Conservation (phyloP, 2,113 vertebrate species). For the Cyanoliseus patagonus region DNA sequence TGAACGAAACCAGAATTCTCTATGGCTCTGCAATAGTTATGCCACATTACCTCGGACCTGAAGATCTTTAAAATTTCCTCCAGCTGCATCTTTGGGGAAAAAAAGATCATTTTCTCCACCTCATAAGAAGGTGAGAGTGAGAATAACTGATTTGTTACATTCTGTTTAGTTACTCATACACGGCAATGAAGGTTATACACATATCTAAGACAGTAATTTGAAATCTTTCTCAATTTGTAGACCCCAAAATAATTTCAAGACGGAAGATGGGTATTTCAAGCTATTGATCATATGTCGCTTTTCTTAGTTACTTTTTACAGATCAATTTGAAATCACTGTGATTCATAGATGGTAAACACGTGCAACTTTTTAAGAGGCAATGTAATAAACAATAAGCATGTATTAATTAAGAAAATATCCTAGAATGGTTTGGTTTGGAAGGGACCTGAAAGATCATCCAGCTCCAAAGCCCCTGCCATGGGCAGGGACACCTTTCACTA, state of each 20-base stretch:
- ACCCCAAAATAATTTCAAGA: background rate
- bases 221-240: background rate
- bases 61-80: background rate
- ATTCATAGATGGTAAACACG: background rate
- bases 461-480: background rate
- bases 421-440: background rate
- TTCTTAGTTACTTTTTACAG: background rate
- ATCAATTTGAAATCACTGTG: background rate
- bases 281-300: background rate
- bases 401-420: background rate
- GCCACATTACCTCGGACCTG: background rate
- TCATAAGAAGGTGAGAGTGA: background rate
- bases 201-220: background rate
- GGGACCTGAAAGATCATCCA: background rate
- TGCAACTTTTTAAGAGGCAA: background rate
- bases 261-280: background rate
- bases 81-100: background rate
- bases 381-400: background rate
- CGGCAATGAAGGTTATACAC: accelerated
- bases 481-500: background rate
- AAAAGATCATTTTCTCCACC: background rate
- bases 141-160: background rate
- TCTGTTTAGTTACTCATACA: background rate
- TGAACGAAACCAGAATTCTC: background rate
- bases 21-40: background rate